Conservation (phyloP, 2,113 vertebrate species). For the Gopherus evgoodei region DNA sequence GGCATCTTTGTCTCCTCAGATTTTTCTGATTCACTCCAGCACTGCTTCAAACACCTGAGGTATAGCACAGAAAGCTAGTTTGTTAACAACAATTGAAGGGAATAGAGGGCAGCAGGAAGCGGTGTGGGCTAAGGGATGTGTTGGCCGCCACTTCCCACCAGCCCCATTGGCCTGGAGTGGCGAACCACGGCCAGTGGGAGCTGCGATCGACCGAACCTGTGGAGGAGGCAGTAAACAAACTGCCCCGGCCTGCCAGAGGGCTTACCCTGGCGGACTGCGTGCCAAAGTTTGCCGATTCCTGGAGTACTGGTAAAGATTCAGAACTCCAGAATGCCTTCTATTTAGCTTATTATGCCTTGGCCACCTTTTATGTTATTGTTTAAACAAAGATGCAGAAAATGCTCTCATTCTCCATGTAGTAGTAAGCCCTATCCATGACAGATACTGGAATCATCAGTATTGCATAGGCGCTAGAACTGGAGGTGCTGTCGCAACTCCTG, state of each 20-base stretch:
- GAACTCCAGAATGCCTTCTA: background rate
- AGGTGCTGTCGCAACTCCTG: too few relatives aligned
- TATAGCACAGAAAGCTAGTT: background rate
- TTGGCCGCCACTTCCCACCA: too few relatives aligned
- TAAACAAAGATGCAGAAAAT: background rate
- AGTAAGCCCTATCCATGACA: background rate
- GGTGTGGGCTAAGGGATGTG: too few relatives aligned
- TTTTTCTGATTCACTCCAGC: background rate
- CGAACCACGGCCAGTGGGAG: too few relatives aligned
- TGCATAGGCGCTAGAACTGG: background rate
- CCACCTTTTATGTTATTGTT: background rate
- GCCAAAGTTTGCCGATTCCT: too few relatives aligned
- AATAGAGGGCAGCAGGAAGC: background rate
- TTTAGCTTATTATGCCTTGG: background rate
- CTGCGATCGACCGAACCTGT: fast-evolving
- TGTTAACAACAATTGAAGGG: background rate
- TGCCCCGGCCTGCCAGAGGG: too few relatives aligned
- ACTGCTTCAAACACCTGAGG: background rate
- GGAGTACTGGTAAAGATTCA: background rate
- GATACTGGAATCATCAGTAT: background rate
- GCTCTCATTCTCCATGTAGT: background rate
- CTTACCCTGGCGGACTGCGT: too few relatives aligned
- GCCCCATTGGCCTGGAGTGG: too few relatives aligned
- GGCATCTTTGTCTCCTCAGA: background rate
- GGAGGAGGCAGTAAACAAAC: too few relatives aligned